These are phyloP conservation scores for Dinoponera quadriceps DNA, from an alignment of 1,140 invertebrate species.

Conservation along the genomic window DNA sequence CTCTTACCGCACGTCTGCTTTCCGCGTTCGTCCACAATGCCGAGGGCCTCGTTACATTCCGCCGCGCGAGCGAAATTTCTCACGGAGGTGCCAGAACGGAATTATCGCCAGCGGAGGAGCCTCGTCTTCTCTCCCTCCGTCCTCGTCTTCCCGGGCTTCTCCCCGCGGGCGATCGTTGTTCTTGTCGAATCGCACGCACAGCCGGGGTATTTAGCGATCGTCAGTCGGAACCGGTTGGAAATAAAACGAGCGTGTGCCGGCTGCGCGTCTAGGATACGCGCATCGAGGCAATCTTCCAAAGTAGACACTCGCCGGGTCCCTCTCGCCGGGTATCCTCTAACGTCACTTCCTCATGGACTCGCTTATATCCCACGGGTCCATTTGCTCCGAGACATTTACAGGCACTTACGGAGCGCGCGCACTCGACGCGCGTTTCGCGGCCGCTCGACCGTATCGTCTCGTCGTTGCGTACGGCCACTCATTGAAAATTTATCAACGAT, in stretches of 20 bases:
- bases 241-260: too few relatives aligned
- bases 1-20: too few relatives aligned
- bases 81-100: neutral
- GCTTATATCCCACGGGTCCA: constrained; percentile 42
- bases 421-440: constrained; percentile 1
- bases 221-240: constrained; percentile 26
- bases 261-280: constrained; percentile 5
- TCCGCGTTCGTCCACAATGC: too few relatives aligned
- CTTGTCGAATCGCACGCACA: constrained; percentile 11
- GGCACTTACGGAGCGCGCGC: constrained; percentile 1
- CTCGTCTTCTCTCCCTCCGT: too few relatives aligned
- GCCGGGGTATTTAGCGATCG: constrained; percentile 22
- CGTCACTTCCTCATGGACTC: constrained; percentile 32
- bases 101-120: constrained; percentile 1
- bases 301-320: constrained; percentile 52
- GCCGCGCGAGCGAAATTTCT: too few relatives aligned
- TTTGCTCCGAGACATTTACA: constrained; percentile 30
- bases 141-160: neutral
- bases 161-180: constrained; percentile 12
- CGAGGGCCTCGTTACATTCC: too few relatives aligned
- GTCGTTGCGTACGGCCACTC: too few relatives aligned
- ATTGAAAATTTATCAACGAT: constrained; percentile 49
- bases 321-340: constrained; percentile 12
- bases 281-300: constrained; percentile 60
- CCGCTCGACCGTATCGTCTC: constrained; percentile 20